Percentiles rank a stretch among this genome's conserved stretches.
Conservation (phyloP, 2,888 invertebrate species). For the Cerceris rybyensis region DNA sequence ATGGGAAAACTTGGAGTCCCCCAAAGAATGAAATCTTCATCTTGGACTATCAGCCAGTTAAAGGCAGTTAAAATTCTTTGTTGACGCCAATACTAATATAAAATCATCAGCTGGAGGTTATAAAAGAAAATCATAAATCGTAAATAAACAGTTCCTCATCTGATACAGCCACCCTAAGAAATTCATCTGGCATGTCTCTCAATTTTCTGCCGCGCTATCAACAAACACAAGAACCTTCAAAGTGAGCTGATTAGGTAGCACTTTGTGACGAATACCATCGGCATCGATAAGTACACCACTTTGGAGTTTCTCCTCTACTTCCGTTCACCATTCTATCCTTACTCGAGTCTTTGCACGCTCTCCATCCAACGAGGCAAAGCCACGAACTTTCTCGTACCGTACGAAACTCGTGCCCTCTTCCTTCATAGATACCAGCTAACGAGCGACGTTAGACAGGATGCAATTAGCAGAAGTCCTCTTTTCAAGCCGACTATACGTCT, state of each 20-base stretch:
- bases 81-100: no score
- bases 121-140: no score
- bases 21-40: no score
- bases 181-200: no score
- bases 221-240: neutral
- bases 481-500: slow-evolving; percentile 61
- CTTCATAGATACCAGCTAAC: slow-evolving; percentile 59
- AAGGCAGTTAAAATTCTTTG: no score
- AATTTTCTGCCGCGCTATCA: neutral
- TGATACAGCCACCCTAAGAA: no score
- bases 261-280: slow-evolving; percentile 46
- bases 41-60: no score
- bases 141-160: no score
- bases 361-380: slow-evolving; percentile 42
- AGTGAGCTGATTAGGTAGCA: slow-evolving; percentile 48
- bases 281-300: slow-evolving; percentile 63
- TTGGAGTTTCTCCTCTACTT: slow-evolving; percentile 56
- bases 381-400: slow-evolving; percentile 55
- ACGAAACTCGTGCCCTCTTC: slow-evolving; percentile 27
- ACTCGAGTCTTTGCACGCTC: slow-evolving; percentile 31
- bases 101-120: no score
- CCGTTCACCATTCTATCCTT: slow-evolving; percentile 23
- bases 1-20: no score
- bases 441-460: slow-evolving; percentile 73
- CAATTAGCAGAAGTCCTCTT: slow-evolving; percentile 71